Percentiles rank a stretch among this genome's conserved stretches.
These are phyloP conservation scores for Drosophila lutescens DNA, from an alignment of 2,888 invertebrate genomes.

Conservation along the genomic window DNA sequence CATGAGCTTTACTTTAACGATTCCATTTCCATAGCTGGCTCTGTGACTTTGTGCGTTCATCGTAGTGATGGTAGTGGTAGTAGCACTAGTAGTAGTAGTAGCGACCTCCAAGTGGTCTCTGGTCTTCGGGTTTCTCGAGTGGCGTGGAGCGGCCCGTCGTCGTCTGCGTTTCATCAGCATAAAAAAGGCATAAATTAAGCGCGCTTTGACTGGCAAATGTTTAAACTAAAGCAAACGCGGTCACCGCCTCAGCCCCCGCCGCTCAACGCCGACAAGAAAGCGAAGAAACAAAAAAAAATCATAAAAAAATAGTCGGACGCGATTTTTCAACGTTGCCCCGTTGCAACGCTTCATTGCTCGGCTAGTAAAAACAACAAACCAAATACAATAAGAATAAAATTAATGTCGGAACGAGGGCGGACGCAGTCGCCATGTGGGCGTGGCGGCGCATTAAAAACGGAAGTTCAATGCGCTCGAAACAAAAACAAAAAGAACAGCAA, in stretches of 20 bases:
- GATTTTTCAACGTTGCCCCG: slow-evolving; percentile 67
- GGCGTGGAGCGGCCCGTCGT: slow-evolving; percentile 36
- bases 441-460: slow-evolving; percentile 68
- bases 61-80: not conserved
- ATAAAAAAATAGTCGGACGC: slow-evolving; percentile 70
- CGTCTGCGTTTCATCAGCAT: slow-evolving; percentile 80
- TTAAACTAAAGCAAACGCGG: slow-evolving; percentile 69
- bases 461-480: slow-evolving; percentile 59
- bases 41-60: slow-evolving; percentile 12
- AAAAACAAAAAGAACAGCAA: not conserved
- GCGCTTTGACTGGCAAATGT: slow-evolving; percentile 73
- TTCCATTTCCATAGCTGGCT: slow-evolving; percentile 1
- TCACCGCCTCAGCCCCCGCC: slow-evolving; percentile 20
- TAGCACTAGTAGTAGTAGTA: not conserved
- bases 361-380: slow-evolving; percentile 47
- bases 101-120: slow-evolving; percentile 16
- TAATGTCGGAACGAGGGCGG: slow-evolving; percentile 42
- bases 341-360: slow-evolving; percentile 73
- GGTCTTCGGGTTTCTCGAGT: slow-evolving; percentile 4
- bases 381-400: slow-evolving; percentile 53
- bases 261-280: slow-evolving; percentile 7
- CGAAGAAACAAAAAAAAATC: slow-evolving; percentile 47
- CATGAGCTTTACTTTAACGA: slow-evolving; percentile 3
- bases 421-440: slow-evolving; percentile 46
- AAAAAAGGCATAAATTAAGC: slow-evolving; percentile 83